Conservation (phyloP, 2,797 vertebrate species). For the Eulemur coronatus region DNA sequence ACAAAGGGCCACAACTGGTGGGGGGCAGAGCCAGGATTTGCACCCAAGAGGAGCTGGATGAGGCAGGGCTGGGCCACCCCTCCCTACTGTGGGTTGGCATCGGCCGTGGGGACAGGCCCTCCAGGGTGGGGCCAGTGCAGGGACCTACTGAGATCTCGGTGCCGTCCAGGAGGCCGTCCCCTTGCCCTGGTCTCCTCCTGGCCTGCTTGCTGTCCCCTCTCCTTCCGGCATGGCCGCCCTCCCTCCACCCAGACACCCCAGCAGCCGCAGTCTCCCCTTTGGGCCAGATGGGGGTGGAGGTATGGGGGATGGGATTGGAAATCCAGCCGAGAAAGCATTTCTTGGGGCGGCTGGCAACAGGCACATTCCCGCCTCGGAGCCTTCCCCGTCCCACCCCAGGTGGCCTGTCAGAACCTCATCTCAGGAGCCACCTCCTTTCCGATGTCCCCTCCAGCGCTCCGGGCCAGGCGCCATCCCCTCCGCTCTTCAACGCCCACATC, state of each 20-base stretch:
- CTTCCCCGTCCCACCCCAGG: neutral
- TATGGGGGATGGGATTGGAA: neutral
- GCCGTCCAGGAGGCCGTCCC: neutral
- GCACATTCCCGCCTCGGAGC: neutral
- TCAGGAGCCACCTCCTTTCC: neutral
- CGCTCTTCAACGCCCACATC: too few relatives aligned
- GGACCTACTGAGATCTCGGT: neutral
- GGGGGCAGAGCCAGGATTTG: neutral
- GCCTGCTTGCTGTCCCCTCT: too few relatives aligned
- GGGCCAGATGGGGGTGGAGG: too few relatives aligned
- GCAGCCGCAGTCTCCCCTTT: neutral
- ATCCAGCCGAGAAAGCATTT: neutral
- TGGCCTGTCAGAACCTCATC: neutral
- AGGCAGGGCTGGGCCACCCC: neutral
- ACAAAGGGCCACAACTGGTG: neutral
- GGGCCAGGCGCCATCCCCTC: rapidly evolving
- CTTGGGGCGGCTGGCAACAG: neutral
- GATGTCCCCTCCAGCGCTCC: neutral
- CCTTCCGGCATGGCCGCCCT: rapidly evolving
- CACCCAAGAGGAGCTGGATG: neutral
- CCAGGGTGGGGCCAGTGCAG: rapidly evolving
- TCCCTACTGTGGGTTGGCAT: neutral
- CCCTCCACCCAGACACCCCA: neutral
- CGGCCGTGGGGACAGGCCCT: neutral
- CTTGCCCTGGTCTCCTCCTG: neutral